Percentiles rank a stretch among this genome's conserved stretches.
phyloP scores from a whole-genome alignment of 2,888 invertebrate genomes.

The Dasypogon diadema region DNA sequence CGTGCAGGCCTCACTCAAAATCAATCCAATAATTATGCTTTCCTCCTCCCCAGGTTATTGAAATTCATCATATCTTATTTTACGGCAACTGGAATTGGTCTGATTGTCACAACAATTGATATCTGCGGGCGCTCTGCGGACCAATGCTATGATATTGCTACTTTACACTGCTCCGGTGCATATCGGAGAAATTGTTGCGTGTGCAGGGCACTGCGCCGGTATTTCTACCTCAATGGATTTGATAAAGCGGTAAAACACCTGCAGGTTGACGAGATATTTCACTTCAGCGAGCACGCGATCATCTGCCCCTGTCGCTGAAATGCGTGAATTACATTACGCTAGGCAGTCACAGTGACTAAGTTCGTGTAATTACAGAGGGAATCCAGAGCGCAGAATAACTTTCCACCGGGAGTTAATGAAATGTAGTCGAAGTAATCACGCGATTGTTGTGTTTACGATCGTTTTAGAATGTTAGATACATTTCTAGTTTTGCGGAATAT shows the following conservation, averaged over 20 bases:
- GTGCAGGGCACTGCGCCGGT: conserved; percentile 3
- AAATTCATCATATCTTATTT: neutral
- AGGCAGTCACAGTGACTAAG: conserved; percentile 39
- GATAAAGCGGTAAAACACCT: conserved; percentile 54
- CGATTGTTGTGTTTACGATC: neutral
- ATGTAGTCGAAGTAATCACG: neutral
- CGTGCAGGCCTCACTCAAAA: conserved; percentile 21
- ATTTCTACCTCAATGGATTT: conserved; percentile 53
- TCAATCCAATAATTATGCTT: neutral
- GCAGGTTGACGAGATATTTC: conserved; percentile 51
- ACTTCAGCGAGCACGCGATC: conserved; percentile 50
- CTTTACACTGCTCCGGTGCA: neutral
- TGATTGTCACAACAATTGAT: conserved; percentile 11
- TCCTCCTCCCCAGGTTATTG: neutral
- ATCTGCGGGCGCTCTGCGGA: conserved; percentile 36
- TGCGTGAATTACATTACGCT: conserved; percentile 25
- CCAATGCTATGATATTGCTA: neutral
- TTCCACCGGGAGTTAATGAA: neutral
- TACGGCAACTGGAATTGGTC: neutral
- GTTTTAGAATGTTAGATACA: neutral
- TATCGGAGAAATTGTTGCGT: conserved; percentile 17
- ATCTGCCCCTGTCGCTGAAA: conserved; percentile 35
- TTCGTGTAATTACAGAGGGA: conserved; percentile 25
- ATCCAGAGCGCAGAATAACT: conserved; percentile 6
- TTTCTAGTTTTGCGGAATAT: neutral